A percentile compares a stretch with the other conserved stretches of the same genome.
phyloP scores from a whole-genome alignment of 2,797 vertebrate species.

The Microctenopoma stevenorrisi region DNA sequence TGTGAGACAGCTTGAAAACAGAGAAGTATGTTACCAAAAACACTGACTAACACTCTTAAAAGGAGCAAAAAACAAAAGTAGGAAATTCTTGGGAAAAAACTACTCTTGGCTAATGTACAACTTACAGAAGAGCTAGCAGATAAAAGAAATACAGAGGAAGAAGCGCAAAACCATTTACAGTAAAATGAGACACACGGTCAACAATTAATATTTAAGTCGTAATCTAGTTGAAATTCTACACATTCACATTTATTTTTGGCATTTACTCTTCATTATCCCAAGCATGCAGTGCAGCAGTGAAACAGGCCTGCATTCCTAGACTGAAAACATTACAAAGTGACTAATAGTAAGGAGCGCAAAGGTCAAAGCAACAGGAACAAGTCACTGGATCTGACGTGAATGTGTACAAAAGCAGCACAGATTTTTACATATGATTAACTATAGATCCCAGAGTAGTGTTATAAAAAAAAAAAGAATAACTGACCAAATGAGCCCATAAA shows the following conservation, averaged over 20 bases:
- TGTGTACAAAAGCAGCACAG: conserved; percentile 40
- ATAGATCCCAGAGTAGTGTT: conserved; percentile 49
- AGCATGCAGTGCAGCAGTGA: conserved; percentile 35
- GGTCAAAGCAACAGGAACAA: conserved; percentile 77
- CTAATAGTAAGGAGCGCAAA: conserved; percentile 65
- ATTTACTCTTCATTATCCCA: conserved; percentile 34
- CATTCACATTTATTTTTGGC: conserved; percentile 28
- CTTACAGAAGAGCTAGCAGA: conserved; percentile 17
- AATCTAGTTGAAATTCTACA: conserved; percentile 3
- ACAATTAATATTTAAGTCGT: conserved; percentile 25
- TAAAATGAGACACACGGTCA: conserved; percentile 11
- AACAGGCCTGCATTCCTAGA: conserved; percentile 69
- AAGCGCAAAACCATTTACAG: conserved; percentile 12
- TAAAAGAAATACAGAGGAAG: conserved; percentile 22
- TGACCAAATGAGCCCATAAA: conserved; percentile 65
- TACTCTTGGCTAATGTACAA: conserved; percentile 46
- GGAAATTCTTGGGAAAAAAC: conserved; percentile 63
- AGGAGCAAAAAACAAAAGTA: conserved; percentile 78
- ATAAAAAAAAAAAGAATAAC: conserved; percentile 60
- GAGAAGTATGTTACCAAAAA: conserved; percentile 83
- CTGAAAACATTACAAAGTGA: conserved; percentile 70
- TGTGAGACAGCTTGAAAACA: conserved; percentile 77
- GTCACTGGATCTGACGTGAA: conserved; percentile 64
- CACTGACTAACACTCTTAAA: conserved; percentile 71
- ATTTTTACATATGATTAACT: conserved; percentile 48